Evolutionary conservation across 1,140 invertebrate species (phyloP).

Genomic region (Luehdorfia chinensis): DNA sequence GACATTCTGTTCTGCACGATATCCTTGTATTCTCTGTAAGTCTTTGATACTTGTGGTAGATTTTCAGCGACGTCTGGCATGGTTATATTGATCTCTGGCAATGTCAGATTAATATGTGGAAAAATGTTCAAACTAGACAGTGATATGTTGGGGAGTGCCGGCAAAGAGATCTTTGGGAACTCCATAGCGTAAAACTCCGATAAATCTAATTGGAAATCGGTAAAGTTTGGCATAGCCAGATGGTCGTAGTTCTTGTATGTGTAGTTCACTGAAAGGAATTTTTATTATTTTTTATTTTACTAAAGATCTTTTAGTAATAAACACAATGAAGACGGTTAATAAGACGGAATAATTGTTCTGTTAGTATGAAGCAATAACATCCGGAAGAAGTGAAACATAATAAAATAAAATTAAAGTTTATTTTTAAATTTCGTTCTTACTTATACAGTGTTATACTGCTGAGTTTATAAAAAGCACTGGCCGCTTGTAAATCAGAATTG

Average conservation of each 20-base stretch:
- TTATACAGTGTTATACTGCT: too few species aligned
- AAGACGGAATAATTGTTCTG: too few species aligned
- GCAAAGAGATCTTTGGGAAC: constrained; percentile 42
- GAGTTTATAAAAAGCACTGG: too few species aligned
- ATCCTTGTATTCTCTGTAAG: constrained; percentile 61
- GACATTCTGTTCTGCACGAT: constrained; percentile 57
- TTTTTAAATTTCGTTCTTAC: too few species aligned
- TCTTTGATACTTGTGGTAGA: constrained; percentile 51
- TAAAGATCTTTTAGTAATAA: too few species aligned
- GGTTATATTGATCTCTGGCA: constrained; percentile 59
- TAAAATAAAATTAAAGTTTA: too few species aligned
- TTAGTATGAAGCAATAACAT: too few species aligned
- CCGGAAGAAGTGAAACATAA: too few species aligned
- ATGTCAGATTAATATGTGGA: constrained; percentile 33
- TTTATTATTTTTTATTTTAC: constrained; percentile 15
- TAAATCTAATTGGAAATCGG: constrained; percentile 57
- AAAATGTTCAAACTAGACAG: constrained; percentile 33
- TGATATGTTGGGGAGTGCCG: constrained; percentile 46
- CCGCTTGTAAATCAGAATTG: too few species aligned
- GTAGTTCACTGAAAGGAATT: constrained; percentile 70
- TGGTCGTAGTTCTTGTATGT: constrained; percentile 69
- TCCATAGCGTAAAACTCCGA: constrained; percentile 41
- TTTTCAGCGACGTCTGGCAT: constrained; percentile 34
- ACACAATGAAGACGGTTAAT: too few species aligned
- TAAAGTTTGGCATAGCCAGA: constrained; percentile 60